A percentile compares a stretch with the other conserved stretches of the same genome.
These are phyloP conservation scores for Orthosia gothica DNA, from an alignment of 2,888 invertebrate genomes.

Conservation along the genomic window DNA sequence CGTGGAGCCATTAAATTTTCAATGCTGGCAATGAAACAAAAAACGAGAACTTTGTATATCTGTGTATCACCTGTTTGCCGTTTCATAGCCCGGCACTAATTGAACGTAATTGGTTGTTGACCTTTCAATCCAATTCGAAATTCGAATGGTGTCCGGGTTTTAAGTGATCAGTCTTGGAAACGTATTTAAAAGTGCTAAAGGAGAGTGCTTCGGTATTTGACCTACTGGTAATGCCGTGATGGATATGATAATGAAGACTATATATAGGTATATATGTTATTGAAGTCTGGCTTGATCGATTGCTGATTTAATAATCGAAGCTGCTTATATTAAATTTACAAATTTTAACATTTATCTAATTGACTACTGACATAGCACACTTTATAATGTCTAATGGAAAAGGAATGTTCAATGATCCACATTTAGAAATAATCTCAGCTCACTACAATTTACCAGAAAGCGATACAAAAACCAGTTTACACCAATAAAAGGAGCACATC, in stretches of 20 bases:
- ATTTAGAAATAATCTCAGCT: background rate
- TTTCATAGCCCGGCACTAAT: conserved; percentile 60
- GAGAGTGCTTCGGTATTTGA: conserved; percentile 19
- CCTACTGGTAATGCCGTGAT: background rate
- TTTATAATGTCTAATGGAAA: conserved; percentile 1
- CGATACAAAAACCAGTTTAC: conserved; percentile 16
- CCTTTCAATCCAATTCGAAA: conserved; percentile 60
- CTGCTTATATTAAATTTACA: background rate
- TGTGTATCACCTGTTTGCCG: conserved; percentile 59
- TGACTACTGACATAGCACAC: background rate
- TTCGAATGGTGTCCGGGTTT: conserved; percentile 51
- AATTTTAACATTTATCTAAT: no score
- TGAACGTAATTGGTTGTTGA: conserved; percentile 62
- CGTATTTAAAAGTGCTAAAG: conserved; percentile 7
- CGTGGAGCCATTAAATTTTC: conserved; percentile 60
- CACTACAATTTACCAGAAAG: background rate
- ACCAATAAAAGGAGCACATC: conserved; percentile 61
- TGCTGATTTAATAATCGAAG: background rate
- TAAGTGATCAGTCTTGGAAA: conserved; percentile 34
- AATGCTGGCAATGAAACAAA: conserved; percentile 59
- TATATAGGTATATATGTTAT: fast-evolving
- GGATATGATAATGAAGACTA: background rate
- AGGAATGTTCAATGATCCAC: background rate
- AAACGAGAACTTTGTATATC: conserved; percentile 52
- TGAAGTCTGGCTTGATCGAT: background rate